Evolutionary conservation across 1,140 invertebrate species (phyloP).

Genomic region (Drosophila virilis): DNA sequence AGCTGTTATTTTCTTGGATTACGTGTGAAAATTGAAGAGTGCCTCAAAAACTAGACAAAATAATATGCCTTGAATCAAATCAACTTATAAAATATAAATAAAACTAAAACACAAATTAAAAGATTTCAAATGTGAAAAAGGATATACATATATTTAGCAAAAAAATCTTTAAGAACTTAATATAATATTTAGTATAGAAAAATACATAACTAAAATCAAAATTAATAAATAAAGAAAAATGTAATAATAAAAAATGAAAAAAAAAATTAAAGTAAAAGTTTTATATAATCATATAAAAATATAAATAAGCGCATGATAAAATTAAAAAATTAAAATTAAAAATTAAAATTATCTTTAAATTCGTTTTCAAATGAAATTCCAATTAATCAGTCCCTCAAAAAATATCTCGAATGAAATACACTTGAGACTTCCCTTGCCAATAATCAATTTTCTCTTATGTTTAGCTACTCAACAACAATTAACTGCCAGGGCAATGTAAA

Average conservation of each 20-base stretch:
- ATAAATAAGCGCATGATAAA: no score
- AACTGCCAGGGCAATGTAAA: conserved; percentile 51
- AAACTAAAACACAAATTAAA: neutral
- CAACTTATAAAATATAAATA: neutral
- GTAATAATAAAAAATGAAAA: no score
- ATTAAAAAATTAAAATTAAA: no score
- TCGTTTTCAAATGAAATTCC: no score
- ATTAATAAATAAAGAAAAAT: no score
- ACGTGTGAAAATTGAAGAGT: neutral
- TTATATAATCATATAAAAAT: no score
- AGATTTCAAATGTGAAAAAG: neutral
- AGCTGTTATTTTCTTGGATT: neutral
- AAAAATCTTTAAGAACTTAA: neutral
- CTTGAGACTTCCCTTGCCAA: no score
- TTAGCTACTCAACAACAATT: conserved; percentile 18
- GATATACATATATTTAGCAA: conserved; percentile 1
- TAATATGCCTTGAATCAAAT: neutral
- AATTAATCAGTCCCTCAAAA: no score
- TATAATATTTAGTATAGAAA: neutral
- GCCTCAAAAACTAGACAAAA: neutral
- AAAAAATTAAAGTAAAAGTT: no score
- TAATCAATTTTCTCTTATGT: neutral
- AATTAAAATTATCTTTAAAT: no score
- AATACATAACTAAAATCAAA: no score
- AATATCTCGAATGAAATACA: no score